These are phyloP conservation scores for Pituophis catenifer DNA, from an alignment of 2,113 vertebrate genomes.

Conservation along the genomic window DNA sequence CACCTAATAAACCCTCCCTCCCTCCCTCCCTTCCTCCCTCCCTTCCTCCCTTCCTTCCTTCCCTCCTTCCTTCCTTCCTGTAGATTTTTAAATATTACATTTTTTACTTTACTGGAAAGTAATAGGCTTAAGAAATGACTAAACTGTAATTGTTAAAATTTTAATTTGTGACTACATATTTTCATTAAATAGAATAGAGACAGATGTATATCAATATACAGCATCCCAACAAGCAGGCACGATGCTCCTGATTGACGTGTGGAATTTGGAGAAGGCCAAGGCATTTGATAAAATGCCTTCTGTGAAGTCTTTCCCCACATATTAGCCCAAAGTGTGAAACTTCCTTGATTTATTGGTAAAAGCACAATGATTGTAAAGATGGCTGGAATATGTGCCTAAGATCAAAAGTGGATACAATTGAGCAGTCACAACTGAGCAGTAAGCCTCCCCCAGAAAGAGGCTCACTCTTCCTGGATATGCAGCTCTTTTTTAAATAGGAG, in stretches of 20 bases:
- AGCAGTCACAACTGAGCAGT: background rate
- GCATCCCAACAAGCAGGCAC: background rate
- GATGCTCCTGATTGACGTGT: background rate
- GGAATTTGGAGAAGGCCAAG: background rate
- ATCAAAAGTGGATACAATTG: background rate
- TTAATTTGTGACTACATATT: background rate
- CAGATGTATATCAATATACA: background rate
- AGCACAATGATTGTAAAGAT: background rate
- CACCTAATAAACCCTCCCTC: slow-evolving; percentile 52
- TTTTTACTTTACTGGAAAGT: slow-evolving; percentile 36
- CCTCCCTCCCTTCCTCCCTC: slow-evolving; percentile 41
- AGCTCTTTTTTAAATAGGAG: background rate
- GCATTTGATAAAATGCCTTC: background rate
- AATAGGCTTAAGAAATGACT: background rate
- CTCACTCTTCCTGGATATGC: background rate
- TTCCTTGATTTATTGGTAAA: background rate
- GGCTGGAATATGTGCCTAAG: background rate
- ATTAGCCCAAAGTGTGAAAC: background rate
- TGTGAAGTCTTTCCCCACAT: background rate
- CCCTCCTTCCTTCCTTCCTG: background rate
- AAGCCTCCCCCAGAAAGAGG: background rate
- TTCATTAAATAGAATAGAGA: background rate
- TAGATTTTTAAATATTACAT: slow-evolving; percentile 38
- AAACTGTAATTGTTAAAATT: background rate
- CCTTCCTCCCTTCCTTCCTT: slow-evolving; percentile 8